These are phyloP conservation scores for Hoplodrina blanda DNA, from an alignment of 2,888 invertebrate genomes.

Conservation along the genomic window DNA sequence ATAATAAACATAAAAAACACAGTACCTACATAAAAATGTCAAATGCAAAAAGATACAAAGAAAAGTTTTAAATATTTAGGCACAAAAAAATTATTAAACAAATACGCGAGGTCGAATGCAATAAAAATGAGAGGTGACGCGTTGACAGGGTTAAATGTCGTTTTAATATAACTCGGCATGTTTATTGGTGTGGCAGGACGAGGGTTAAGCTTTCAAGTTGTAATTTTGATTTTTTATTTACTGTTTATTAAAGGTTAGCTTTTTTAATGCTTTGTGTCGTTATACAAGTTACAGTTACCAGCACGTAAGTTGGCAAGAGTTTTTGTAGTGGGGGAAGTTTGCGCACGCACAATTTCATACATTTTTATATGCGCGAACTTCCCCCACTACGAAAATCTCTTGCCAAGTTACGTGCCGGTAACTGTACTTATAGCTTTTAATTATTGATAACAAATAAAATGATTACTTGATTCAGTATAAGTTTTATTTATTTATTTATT, in stretches of 20 bases:
- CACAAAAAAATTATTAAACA: constrained; percentile 18
- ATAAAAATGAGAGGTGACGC: constrained; percentile 72
- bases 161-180: constrained; percentile 59
- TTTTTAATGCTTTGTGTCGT: background rate
- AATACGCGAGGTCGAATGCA: constrained; percentile 47
- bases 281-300: too few species aligned
- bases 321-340: too few species aligned
- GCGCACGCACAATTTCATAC: too few species aligned
- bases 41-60: background rate
- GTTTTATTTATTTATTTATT: too few species aligned
- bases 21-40: too few species aligned
- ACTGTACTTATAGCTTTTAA: too few species aligned
- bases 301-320: too few species aligned
- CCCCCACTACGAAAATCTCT: too few species aligned
- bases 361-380: too few species aligned
- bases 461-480: too few species aligned
- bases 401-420: too few species aligned
- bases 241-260: background rate
- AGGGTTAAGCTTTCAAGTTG: constrained; percentile 36
- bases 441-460: too few species aligned
- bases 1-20: background rate
- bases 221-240: constrained; percentile 27
- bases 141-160: constrained; percentile 60
- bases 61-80: constrained; percentile 8
- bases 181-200: constrained; percentile 49